Evolutionary conservation across 2,113 vertebrate genomes (phyloP), one percentile per base, ranked within the genome.

Genomic region (Vanacampus margaritifer): DNA sequence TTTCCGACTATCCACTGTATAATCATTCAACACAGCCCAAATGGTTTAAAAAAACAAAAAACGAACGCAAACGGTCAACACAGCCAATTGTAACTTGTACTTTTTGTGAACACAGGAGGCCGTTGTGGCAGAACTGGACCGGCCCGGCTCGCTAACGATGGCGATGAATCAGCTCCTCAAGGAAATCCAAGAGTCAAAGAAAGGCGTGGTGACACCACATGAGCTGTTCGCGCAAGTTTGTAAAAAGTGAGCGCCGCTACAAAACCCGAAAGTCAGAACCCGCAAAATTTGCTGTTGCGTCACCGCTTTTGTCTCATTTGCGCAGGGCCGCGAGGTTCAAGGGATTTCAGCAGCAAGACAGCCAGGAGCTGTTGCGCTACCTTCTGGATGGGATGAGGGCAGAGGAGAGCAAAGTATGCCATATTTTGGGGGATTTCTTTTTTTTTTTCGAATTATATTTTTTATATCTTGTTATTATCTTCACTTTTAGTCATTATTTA

Each of bases 341-440:
- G 91, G 95, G 97, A n/a, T 98, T 94, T 72, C 97, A 98, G 85
- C 96, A 98, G 86, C 97, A 99, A 73, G 97, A 99, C 78, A 99
- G 97, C 81, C 97, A 99, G 83, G 97, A 99, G 81, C 89, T 99
- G 41, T 93, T 99, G 69, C 94, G 95, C 45, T 98, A 98, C 69
- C 90, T 99, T 26, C 87, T 99, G 67, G 97, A 99, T 73, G 97
- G 96, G 64, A 97, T 99, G 95, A 91, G 94, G 83, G 90, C 94
- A 1, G 97, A 99, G 80, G 97, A 98, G 83, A 88, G 92, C 54
- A 95, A 94, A 78, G 95, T 97, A 83, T 72, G 87, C 74, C 26
- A 56, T n/a, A n/a, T n/a, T n/a, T 41, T 2, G 53, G 43, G 16
- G 43, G 43, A n/a, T n/a, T n/a, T n/a, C n/a, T n/a, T n/a, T n/a